phyloP scores from a whole-genome alignment of 2,113 vertebrate species.

The Oncorhynchus masou region DNA sequence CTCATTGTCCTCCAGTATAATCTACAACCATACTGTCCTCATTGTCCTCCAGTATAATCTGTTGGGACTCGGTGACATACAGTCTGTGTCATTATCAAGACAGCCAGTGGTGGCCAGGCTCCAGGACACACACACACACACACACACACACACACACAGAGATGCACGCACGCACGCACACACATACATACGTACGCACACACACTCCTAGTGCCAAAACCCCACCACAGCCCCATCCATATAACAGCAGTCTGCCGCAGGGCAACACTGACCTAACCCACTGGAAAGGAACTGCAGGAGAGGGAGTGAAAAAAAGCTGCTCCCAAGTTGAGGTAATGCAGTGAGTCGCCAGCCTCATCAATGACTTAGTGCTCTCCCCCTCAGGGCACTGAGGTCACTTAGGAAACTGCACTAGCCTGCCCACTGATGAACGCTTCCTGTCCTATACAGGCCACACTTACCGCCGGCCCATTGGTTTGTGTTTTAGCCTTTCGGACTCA shows the following conservation, averaged over 20 bases:
- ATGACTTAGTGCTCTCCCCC: conserved; percentile 59
- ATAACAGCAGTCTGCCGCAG: conserved; percentile 27
- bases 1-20: too few species aligned
- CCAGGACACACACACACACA: too few species aligned
- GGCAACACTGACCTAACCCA: conserved; percentile 61
- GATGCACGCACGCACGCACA: conserved; percentile 8
- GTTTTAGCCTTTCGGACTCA: background rate
- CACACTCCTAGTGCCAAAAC: conserved; percentile 26
- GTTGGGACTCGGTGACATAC: conserved; percentile 37
- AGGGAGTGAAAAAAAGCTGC: background rate
- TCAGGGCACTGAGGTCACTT: conserved; percentile 60
- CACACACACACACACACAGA: conserved; percentile 11
- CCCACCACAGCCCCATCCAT: conserved; percentile 45
- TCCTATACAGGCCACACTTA: background rate
- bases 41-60: conserved; percentile 1
- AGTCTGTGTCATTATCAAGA: conserved; percentile 43
- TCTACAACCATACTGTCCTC: too few species aligned
- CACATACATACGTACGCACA: conserved; percentile 4
- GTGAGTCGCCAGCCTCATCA: conserved; percentile 51
- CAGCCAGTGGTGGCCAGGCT: too few species aligned
- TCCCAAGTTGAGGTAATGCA: conserved; percentile 59
- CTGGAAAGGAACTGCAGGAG: conserved; percentile 50
- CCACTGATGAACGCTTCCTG: conserved; percentile 43
- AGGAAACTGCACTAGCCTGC: conserved; percentile 50
- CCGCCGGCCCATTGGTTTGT: background rate